Conservation (phyloP, 1,140 invertebrate genomes). For the Heterodera carotae region DNA sequence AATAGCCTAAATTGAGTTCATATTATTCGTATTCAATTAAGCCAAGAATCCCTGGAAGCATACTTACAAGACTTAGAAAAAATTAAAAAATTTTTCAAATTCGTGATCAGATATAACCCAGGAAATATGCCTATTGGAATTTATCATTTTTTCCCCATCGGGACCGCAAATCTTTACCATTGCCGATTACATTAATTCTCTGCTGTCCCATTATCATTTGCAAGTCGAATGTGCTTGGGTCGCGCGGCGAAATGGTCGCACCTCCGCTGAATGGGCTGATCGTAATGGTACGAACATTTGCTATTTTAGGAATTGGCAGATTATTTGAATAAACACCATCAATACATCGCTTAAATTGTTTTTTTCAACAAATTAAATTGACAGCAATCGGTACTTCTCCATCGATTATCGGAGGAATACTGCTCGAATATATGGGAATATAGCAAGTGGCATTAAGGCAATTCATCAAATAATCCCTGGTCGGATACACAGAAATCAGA, state of each 20-base stretch:
- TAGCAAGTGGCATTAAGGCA: conserved; percentile 67
- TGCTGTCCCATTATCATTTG: conserved; percentile 51
- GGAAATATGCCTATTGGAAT: no score
- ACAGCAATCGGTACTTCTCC: conserved; percentile 55
- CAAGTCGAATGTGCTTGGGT: conserved; percentile 59
- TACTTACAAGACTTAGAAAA: no score
- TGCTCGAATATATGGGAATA: conserved; percentile 67
- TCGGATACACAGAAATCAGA: conserved; percentile 40
- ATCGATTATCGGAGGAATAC: conserved; percentile 61
- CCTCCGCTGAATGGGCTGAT: conserved; percentile 66
- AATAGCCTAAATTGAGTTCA: no score
- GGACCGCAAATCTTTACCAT: conserved; percentile 19
- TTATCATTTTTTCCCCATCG: no score
- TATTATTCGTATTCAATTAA: no score
- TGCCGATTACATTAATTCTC: conserved; percentile 53
- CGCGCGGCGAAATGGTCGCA: conserved; percentile 50
- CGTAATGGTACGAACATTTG: conserved; percentile 65
- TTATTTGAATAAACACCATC: conserved; percentile 68
- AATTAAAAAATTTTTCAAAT: no score
- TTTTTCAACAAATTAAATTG: conserved; percentile 23
- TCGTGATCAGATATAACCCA: no score
- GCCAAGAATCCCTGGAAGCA: no score
- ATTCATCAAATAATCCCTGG: conserved; percentile 48
- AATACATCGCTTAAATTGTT: conserved; percentile 66
- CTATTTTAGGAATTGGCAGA: conserved; percentile 62